Conservation (phyloP, 2,888 invertebrate species). For the Elaeidobius kamerunicus region DNA sequence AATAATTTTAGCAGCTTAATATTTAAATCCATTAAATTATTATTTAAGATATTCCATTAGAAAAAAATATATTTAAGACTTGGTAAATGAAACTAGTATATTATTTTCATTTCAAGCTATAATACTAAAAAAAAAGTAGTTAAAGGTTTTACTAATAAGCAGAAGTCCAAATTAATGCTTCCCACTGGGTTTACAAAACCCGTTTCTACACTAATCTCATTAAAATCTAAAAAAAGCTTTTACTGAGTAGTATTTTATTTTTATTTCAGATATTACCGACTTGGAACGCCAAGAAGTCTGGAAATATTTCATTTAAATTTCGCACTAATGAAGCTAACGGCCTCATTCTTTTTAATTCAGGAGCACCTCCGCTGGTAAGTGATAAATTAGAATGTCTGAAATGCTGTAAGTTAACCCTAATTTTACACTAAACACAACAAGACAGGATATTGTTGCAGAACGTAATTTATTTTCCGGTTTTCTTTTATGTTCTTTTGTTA, state of each 20-base stretch:
- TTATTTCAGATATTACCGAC: slow-evolving; percentile 72
- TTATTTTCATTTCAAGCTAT: too few relatives aligned
- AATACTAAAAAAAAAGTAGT: too few relatives aligned
- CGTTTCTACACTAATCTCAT: slow-evolving; percentile 10
- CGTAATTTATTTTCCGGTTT: slow-evolving; percentile 3
- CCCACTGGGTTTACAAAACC: too few relatives aligned
- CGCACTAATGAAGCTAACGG: slow-evolving; percentile 95
- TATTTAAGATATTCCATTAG: too few relatives aligned
- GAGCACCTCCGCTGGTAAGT: slow-evolving; percentile 73
- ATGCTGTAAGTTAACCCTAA: slow-evolving; percentile 9
- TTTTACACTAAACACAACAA: slow-evolving; percentile 10
- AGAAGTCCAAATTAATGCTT: too few relatives aligned
- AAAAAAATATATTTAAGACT: too few relatives aligned
- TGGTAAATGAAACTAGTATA: too few relatives aligned
- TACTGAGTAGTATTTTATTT: slow-evolving; percentile 10
- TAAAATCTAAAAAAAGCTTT: slow-evolving; percentile 9
- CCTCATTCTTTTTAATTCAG: slow-evolving; percentile 88
- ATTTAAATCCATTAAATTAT: too few relatives aligned
- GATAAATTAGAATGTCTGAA: slow-evolving; percentile 16
- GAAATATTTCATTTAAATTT: slow-evolving; percentile 90
- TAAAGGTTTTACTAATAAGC: too few relatives aligned
- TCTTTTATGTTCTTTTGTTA: slow-evolving; percentile 1
- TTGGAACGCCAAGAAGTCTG: slow-evolving; percentile 88
- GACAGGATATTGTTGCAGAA: slow-evolving; percentile 7
- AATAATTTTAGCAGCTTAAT: too few relatives aligned